Evolutionary conservation across 2,113 vertebrate species (phyloP).

Genomic region (Rhinopomastus cyanomelas): DNA sequence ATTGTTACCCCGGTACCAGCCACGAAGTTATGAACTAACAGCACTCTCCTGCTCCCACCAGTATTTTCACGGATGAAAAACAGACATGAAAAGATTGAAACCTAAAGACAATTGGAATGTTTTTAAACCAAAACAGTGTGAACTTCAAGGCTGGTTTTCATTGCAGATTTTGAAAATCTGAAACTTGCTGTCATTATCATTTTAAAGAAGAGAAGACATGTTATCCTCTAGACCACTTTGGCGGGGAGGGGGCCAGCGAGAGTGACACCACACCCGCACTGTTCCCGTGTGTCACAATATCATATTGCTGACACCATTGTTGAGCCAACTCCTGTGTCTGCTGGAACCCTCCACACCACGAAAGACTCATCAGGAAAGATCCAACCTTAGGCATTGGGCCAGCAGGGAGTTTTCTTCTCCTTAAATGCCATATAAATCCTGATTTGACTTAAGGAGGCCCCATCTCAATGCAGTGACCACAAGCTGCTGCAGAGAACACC

Average conservation of each 20-base stretch:
- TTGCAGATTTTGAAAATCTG: not conserved
- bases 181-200: not conserved
- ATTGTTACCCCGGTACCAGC: not conserved
- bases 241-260: no score
- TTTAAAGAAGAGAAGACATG: not conserved
- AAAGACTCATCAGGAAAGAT: not conserved
- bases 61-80: not conserved
- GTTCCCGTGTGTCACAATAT: not conserved
- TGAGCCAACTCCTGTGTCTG: not conserved
- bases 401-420: not conserved
- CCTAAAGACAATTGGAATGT: not conserved
- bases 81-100: not conserved
- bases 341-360: not conserved
- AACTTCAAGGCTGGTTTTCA: not conserved
- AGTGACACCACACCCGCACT: fast-evolving
- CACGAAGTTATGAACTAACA: not conserved
- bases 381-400: not conserved
- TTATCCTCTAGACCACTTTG: not conserved
- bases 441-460: not conserved
- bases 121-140: not conserved
- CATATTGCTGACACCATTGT: fast-evolving
- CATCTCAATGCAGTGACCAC: fast-evolving
- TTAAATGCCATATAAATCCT: not conserved
- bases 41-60: not conserved
- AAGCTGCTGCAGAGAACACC: not conserved